Evolutionary conservation across 2,113 vertebrate genomes (phyloP), one percentile per base, ranked within the genome.

Genomic region (Clarias magur): DNA sequence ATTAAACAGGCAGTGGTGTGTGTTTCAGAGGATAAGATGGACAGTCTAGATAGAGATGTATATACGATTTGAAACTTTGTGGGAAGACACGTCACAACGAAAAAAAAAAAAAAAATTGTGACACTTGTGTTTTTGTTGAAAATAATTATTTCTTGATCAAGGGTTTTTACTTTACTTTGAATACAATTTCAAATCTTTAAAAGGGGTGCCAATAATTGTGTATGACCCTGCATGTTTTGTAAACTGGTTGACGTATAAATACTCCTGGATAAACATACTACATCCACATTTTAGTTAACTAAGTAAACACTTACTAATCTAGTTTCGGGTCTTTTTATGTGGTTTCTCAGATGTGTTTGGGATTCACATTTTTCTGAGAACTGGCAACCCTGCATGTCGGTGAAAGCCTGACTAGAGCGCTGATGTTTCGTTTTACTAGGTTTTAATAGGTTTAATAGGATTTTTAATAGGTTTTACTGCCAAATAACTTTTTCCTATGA

Each of bases 401-500:
- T 56, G 5, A 78, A 78, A 78, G 13, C 75, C 48, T 78, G 48
- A 76, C 73, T 23, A 76, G 2, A 76, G 23, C 21, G 38, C 3
- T 23, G 23, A 48, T 73, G 70, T 42, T 73, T 73, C 7, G 34
- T 70, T 34, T 16, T 48, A 48, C 85, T 88, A 75, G 30, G 30
- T 1, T 34, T 34, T 34, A 34, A 82, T 82, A 83, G 67, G 76
- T 12, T 48, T 89, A n/a, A n/a, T n/a, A n/a, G 30, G 30, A 34
- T 34, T 1, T 34, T 34, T 34, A 34, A 82, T 82, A 83, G 67
- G 76, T 12, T 48, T 89, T 92, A 85, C 63, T 91, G 83, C 93
- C 92, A 91, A 89, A 72, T 92, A 90, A 88, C 88, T 92, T 92
- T 90, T 92, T 93, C 94, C 90, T 92, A 93, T 90, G 92, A 93